Evolutionary conservation across 2,113 vertebrate species (phyloP), one percentile per base, ranked within the genome.

Genomic region (Ochotona curzoniae): DNA sequence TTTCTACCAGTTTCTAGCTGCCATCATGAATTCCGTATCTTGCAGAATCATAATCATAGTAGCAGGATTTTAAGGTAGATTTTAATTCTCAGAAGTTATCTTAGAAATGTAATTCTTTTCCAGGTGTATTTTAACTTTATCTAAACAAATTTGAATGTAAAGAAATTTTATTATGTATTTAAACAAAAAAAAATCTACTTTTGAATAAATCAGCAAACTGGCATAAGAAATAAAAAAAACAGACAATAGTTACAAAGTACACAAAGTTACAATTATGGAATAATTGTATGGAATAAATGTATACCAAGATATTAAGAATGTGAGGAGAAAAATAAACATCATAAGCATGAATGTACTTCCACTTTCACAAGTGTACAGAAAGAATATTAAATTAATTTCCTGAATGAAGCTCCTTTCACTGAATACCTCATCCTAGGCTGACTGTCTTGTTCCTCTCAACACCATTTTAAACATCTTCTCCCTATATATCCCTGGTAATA

Each of bases 81-180:
- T 2, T 80, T 87, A 78, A 57, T 63, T 82, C 28, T 67, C 89
- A 91, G 9, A 91, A 93, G 57, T 64, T 69, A 69, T 63, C 20
- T 54, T 66, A 89, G 5, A 87, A 80, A 89, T 83, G 1, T 74
- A 54, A 84, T 84, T 54, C 20, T 63, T 85, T 87, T 80, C 51
- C 5, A 57, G 12, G 15, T 61, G 0, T 91, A 67, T 54, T 88
- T 88, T 84, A 47, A 32, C 49, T 54, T 79, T 13, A 13, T 88
- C 60, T 67, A 88, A 84, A 86, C 32, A 93, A 74, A 76, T 54
- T 18, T 89, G n/a, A 92, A 60, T 26, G 30, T 7, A 67, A 87
- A 84, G 26, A 12, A 74, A 74, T 69, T 91, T 82, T 69, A 61
- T 28, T 32, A 64, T 23, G 0, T 89, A 81, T 17, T 76, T 21